Conservation (phyloP, 1,140 invertebrate species). For the Drosophila repletoides region DNA sequence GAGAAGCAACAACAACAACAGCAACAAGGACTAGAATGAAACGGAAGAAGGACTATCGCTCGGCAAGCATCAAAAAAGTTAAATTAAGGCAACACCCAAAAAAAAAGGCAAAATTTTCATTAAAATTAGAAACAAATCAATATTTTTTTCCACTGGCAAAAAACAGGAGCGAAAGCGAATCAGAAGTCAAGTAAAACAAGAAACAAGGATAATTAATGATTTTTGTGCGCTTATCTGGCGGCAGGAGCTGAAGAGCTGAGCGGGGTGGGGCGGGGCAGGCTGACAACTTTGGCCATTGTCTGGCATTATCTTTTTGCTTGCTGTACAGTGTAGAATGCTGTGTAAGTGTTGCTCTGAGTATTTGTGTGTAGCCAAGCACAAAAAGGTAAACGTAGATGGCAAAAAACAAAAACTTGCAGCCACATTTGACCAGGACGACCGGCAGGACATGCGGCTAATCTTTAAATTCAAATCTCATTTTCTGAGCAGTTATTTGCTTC, state of each 20-base stretch:
- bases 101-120: slow-evolving; percentile 72
- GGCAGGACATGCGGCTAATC: slow-evolving; percentile 73
- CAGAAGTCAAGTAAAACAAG: slow-evolving; percentile 79
- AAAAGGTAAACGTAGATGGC: slow-evolving; percentile 67
- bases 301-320: slow-evolving; percentile 74
- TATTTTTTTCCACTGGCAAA: slow-evolving; percentile 56
- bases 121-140: slow-evolving; percentile 81
- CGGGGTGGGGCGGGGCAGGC: not conserved
- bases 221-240: slow-evolving; percentile 74
- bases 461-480: slow-evolving; percentile 81
- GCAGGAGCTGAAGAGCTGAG: slow-evolving; percentile 15
- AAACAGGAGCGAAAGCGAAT: slow-evolving; percentile 39
- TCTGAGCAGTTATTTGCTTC: slow-evolving; percentile 19
- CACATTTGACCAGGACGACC: slow-evolving; percentile 66
- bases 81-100: slow-evolving; percentile 60
- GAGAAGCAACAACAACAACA: slow-evolving; percentile 15
- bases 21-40: slow-evolving; percentile 17
- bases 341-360: not conserved
- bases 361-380: slow-evolving; percentile 41
- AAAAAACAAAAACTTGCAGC: slow-evolving; percentile 64
- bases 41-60: slow-evolving; percentile 56
- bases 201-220: slow-evolving; percentile 82
- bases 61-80: slow-evolving; percentile 73
- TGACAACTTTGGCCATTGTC: slow-evolving; percentile 75
- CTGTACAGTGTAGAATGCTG: slow-evolving; percentile 41